Evolutionary conservation across 1,140 invertebrate species (phyloP).

Genomic region (Ips typographus): DNA sequence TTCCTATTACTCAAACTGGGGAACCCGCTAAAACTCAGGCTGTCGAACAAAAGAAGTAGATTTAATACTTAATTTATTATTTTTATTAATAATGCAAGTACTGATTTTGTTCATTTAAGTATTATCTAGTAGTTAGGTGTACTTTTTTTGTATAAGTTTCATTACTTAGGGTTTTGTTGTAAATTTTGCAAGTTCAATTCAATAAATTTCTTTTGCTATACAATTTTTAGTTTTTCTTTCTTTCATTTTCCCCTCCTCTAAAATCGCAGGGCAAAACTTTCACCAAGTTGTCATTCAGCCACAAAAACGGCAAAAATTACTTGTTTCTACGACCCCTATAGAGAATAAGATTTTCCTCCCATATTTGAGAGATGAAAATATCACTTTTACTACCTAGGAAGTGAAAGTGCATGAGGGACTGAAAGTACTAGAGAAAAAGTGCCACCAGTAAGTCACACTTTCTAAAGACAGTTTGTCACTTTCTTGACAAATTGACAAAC

Average conservation of each 20-base stretch:
- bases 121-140: neutral
- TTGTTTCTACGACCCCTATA: too few relatives aligned
- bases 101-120: neutral
- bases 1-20: slow-evolving; percentile 41
- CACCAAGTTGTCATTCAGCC: too few relatives aligned
- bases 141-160: neutral
- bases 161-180: neutral
- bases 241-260: neutral
- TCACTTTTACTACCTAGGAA: neutral
- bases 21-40: slow-evolving; percentile 10
- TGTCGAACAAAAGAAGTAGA: slow-evolving; percentile 10
- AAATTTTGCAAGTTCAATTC: neutral
- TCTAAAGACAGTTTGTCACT: too few relatives aligned
- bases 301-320: too few relatives aligned
- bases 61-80: neutral
- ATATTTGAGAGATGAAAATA: too few relatives aligned
- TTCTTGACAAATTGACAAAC: too few relatives aligned
- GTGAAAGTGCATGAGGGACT: neutral
- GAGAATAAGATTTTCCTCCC: too few relatives aligned
- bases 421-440: neutral
- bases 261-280: too few relatives aligned
- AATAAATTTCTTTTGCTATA: neutral
- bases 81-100: neutral
- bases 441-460: too few relatives aligned
- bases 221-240: neutral